phyloP scores from a whole-genome alignment of 2,797 vertebrate species.

The Crenuchus spilurus region DNA sequence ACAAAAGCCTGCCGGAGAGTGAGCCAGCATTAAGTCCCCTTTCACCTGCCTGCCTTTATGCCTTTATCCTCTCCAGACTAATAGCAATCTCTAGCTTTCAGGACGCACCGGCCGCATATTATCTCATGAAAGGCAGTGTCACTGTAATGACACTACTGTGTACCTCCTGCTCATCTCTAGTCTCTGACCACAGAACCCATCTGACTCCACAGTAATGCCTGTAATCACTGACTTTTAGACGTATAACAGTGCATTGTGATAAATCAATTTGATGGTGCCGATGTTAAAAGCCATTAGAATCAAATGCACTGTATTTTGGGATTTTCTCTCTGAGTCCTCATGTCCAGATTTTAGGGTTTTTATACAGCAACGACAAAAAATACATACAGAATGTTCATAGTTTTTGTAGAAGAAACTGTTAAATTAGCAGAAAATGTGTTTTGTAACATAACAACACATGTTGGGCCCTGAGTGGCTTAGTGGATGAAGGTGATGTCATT shows the following conservation, averaged over 20 bases:
- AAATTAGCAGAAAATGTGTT: no score
- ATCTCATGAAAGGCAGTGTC: constrained; percentile 47
- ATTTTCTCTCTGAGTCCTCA: no score
- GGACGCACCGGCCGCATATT: constrained; percentile 16
- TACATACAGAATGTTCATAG: no score
- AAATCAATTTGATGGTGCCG: background rate
- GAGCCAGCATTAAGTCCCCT: constrained; percentile 16
- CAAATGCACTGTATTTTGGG: background rate
- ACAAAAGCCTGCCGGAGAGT: constrained; percentile 42
- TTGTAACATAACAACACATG: no score
- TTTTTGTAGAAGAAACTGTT: no score
- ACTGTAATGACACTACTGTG: constrained; percentile 28
- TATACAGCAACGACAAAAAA: no score
- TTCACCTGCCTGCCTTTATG: constrained; percentile 43
- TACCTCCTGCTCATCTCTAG: constrained; percentile 3
- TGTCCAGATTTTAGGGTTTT: no score
- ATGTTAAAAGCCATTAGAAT: no score
- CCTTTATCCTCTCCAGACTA: constrained; percentile 54
- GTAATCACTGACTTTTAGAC: background rate
- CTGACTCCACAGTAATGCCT: constrained; percentile 1
- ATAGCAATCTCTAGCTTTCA: constrained; percentile 39
- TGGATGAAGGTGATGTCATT: no score
- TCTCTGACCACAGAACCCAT: constrained; percentile 1
- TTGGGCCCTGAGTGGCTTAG: no score
- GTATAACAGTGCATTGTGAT: background rate